These are phyloP conservation scores for Drosophila gunungcola DNA, from an alignment of 1,140 invertebrate species.

Conservation along the genomic window DNA sequence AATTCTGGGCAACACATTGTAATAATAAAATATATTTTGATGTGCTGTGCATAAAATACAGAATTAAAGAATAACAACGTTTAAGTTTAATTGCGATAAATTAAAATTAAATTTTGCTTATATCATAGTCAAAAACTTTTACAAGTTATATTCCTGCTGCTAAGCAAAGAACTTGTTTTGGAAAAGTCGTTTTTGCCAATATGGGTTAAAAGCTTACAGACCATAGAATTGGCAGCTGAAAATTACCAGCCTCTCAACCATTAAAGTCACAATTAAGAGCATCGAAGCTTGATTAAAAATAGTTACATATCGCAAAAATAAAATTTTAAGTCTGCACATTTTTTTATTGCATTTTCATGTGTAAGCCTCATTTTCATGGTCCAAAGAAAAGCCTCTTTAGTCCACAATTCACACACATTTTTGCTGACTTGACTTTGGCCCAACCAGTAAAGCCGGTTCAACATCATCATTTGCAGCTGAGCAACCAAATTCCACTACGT, in stretches of 20 bases:
- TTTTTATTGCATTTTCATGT: conserved; percentile 41
- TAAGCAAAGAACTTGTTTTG: background rate
- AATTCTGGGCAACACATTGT: no score
- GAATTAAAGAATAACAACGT: no score
- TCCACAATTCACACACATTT: conserved; percentile 28
- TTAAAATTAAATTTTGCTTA: no score
- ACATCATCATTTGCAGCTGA: conserved; percentile 52
- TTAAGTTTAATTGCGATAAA: no score
- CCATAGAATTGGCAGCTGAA: background rate
- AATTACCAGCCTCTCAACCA: background rate
- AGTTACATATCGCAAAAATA: background rate
- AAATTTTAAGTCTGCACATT: conserved; percentile 30
- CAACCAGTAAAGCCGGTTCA: background rate
- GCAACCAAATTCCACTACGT: conserved; percentile 40
- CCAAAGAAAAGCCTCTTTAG: conserved; percentile 33
- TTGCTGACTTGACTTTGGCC: conserved; percentile 18
- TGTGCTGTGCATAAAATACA: no score
- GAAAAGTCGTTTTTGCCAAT: no score
- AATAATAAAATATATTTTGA: no score
- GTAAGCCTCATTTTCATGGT: conserved; percentile 29
- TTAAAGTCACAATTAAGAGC: conserved; percentile 13
- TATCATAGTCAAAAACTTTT: background rate
- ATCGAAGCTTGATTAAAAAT: conserved; percentile 3
- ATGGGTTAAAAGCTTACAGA: no score
- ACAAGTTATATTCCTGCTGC: background rate